phyloP scores from a whole-genome alignment of 2,113 vertebrate genomes.

The Semicossyphus pulcher region DNA sequence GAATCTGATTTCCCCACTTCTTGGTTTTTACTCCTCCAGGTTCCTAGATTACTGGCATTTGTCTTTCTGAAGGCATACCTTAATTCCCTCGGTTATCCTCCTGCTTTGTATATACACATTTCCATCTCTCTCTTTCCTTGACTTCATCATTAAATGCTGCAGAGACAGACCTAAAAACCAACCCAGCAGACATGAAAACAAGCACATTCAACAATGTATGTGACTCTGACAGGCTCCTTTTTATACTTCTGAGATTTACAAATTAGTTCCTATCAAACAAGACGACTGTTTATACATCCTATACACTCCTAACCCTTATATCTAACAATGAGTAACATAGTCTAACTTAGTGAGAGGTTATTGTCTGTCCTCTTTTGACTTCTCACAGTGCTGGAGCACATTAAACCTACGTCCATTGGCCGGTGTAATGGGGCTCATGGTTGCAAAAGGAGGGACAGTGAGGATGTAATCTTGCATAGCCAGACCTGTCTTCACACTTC shows the following conservation, averaged over 20 bases:
- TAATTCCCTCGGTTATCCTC: constrained; percentile 10
- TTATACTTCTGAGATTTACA: not conserved
- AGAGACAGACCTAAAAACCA: constrained; percentile 32
- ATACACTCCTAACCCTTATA: not conserved
- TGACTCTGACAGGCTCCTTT: not conserved
- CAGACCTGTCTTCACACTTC: no score
- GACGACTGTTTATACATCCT: not conserved
- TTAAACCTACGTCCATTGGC: not conserved
- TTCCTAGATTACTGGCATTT: constrained; percentile 23
- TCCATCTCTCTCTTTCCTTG: constrained; percentile 19
- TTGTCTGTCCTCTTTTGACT: not conserved
- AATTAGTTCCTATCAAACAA: constrained; percentile 10
- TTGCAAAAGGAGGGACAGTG: no score
- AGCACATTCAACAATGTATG: constrained; percentile 1
- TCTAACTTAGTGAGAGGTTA: not conserved
- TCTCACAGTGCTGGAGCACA: not conserved
- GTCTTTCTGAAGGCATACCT: constrained; percentile 20
- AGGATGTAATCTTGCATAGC: no score
- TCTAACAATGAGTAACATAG: not conserved
- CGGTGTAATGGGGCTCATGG: not conserved
- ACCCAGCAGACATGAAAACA: constrained; percentile 33
- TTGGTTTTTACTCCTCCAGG: constrained; percentile 12
- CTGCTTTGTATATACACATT: constrained; percentile 22
- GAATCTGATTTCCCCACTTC: constrained; percentile 6
- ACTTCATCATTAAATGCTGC: constrained; percentile 50